Percentiles rank a stretch among this genome's conserved stretches.
phyloP scores from a whole-genome alignment of 2,113 vertebrate species.

The Desmodus rotundus region DNA sequence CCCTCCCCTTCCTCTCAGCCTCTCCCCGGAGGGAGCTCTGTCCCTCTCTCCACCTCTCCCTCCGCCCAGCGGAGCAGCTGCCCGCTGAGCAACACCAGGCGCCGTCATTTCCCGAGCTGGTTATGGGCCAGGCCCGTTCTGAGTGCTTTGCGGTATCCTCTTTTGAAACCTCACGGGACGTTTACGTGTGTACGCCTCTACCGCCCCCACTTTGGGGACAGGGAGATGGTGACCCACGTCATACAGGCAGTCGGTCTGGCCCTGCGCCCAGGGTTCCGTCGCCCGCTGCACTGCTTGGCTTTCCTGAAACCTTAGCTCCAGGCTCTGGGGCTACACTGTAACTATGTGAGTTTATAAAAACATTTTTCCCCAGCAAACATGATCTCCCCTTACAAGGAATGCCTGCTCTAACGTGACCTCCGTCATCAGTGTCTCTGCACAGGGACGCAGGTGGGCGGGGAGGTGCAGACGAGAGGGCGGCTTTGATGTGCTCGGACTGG shows the following conservation, averaged over 20 bases:
- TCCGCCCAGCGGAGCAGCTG: not conserved
- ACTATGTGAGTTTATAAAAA: not conserved
- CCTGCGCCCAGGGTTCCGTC: not conserved
- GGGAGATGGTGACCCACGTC: not conserved
- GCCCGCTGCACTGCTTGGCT: accelerated
- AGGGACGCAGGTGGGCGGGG: not conserved
- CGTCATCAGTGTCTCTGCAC: not conserved
- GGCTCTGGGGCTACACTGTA: not conserved
- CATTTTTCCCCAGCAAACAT: not conserved
- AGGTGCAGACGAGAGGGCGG: not conserved
- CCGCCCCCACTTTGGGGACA: not conserved
- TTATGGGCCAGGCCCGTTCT: not conserved
- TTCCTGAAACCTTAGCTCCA: not conserved
- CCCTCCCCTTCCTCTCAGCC: not conserved
- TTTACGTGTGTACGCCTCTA: not conserved
- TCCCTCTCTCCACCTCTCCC: not conserved
- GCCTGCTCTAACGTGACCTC: not conserved
- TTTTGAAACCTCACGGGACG: not conserved
- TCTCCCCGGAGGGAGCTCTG: not conserved
- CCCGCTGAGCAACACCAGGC: not conserved
- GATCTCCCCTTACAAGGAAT: not conserved
- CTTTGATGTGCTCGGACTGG: not conserved
- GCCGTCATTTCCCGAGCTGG: not conserved
- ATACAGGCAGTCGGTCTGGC: accelerated
- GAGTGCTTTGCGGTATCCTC: not conserved